Percentiles rank a stretch among this genome's conserved stretches.
phyloP scores from a whole-genome alignment of 2,113 vertebrate species.

The Strix uralensis region DNA sequence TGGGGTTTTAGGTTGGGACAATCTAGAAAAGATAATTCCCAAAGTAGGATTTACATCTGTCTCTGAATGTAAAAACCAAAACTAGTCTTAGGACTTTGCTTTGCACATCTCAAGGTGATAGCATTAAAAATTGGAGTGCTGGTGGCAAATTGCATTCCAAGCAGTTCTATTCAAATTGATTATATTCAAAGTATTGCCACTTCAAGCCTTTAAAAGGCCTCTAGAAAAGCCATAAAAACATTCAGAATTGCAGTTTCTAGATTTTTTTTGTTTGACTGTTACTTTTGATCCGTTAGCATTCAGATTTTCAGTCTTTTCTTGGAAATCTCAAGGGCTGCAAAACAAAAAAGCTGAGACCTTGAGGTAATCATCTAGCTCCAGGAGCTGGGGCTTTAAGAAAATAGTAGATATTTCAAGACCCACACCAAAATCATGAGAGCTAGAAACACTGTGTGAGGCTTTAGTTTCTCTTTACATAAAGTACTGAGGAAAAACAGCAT shows the following conservation, averaged over 20 bases:
- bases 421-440: background rate
- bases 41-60: background rate
- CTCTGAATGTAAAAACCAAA: background rate
- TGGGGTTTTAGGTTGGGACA: background rate
- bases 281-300: background rate
- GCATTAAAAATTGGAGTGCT: background rate
- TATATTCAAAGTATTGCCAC: background rate
- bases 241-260: background rate
- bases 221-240: background rate
- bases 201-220: background rate
- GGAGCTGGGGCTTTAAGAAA: conserved; percentile 20
- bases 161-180: background rate
- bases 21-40: background rate
- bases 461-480: conserved; percentile 25
- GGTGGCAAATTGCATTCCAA: background rate
- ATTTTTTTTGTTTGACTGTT: background rate
- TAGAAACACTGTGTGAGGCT: background rate
- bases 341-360: background rate
- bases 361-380: background rate
- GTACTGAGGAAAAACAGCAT: background rate
- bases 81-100: background rate
- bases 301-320: background rate
- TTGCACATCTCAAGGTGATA: background rate
- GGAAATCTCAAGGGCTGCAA: background rate
- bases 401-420: background rate